Conservation (phyloP, 2,888 invertebrate genomes). For the Catonia carolina region DNA sequence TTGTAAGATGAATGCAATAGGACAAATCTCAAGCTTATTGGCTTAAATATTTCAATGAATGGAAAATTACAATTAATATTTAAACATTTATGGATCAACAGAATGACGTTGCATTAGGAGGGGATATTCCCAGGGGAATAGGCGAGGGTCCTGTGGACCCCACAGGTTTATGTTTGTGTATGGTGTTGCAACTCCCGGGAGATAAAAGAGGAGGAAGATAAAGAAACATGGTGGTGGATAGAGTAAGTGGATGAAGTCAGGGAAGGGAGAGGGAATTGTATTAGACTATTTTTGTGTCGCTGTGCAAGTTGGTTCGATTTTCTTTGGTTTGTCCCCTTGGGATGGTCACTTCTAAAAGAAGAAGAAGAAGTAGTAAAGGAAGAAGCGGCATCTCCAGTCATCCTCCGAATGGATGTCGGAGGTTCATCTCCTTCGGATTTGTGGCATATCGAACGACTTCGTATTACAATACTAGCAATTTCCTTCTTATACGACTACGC, state of each 20-base stretch:
- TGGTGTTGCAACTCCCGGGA: background rate
- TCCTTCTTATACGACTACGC: too few relatives aligned
- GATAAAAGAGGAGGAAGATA: background rate
- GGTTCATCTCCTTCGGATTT: too few relatives aligned
- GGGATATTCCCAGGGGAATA: constrained; percentile 26
- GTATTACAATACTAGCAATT: too few relatives aligned
- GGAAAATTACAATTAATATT: too few relatives aligned
- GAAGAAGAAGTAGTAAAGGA: background rate
- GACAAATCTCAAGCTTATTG: too few relatives aligned
- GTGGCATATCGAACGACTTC: too few relatives aligned
- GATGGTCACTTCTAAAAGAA: constrained; percentile 7
- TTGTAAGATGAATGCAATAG: too few relatives aligned
- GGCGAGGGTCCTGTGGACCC: constrained; percentile 12
- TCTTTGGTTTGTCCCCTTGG: constrained; percentile 24
- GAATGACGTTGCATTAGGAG: background rate
- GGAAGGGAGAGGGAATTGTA: constrained; percentile 21
- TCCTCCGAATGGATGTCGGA: too few relatives aligned
- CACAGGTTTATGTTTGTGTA: background rate
- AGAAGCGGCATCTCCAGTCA: background rate
- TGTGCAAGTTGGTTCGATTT: constrained; percentile 20
- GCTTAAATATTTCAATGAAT: too few relatives aligned
- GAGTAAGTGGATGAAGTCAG: background rate
- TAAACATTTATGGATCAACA: too few relatives aligned
- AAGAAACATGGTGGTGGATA: background rate
- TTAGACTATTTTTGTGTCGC: constrained; percentile 27